Evolutionary conservation across 35 echinoderm and acorn worm genomes (phyloP), one percentile per base, ranked within the genome.

Genomic region (Apostichopus californicus): DNA sequence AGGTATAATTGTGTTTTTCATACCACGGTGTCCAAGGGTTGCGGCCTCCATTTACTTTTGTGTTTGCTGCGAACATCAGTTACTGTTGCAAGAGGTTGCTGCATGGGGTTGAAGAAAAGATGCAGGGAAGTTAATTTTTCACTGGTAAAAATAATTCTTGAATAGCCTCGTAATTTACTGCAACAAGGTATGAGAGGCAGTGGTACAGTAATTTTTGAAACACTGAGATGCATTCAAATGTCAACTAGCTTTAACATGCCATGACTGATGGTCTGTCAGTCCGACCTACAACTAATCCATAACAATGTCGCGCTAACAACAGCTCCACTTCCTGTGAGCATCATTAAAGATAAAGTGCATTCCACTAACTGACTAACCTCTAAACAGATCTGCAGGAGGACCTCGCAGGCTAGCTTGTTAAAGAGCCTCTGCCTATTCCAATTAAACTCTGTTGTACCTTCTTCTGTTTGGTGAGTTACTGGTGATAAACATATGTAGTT

Each of bases 31-130:
- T 99, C 95, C 93, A 99, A 93, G 0, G 97, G 95, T 55, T 78
- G 56, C 1, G 97, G 95, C 86, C 97, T 96, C 97, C 97, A 99
- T 93, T 96, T 99, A 55, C 97, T 99, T 75, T 99, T 99, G 18
- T 78, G 86, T 60, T 89, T 94, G 71, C 93, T 99, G 15, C 92
- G 93, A 6, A 96, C 95, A 87, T 96, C 93, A 72, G 90, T 87
- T 3, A 99, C 97, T 75, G 81, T 99, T 10, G 97, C 97, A 23
- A 93, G 23, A 26, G 97, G 97, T 73, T 95, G 86, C 95, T 96
- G 24, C 9, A 52, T 46, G 34, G 34, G 53, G 54, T 18, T 77
- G 63, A 59, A 86, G 34, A 94, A 17, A 94, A 75, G 6, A 68
- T 11, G 71, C 1, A 75, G 21, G n/a, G 21, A 7, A 61, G 8